Evolutionary conservation across 2,797 vertebrate species (phyloP).

Genomic region (Synanceia verrucosa): DNA sequence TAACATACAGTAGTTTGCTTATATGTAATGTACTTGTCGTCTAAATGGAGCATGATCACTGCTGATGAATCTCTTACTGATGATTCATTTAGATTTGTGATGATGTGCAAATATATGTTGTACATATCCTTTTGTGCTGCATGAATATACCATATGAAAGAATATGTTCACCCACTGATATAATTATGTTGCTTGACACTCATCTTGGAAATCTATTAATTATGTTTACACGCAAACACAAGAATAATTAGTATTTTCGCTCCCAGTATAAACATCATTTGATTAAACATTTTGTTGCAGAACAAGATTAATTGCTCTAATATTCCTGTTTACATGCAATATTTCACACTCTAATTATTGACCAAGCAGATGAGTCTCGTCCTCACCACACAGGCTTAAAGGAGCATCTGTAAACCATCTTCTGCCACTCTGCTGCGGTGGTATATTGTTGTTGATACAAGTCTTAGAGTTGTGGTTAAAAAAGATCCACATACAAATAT

Average conservation of each 20-base stretch:
- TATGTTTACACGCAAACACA: slow-evolving; percentile 26
- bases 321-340: slow-evolving; percentile 36
- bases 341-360: slow-evolving; percentile 18
- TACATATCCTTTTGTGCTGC: slow-evolving; percentile 2
- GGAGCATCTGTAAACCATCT: not conserved
- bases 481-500: slow-evolving; percentile 8
- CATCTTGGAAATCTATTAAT: slow-evolving; percentile 22
- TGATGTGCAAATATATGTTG: slow-evolving; percentile 18
- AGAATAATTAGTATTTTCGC: slow-evolving; percentile 26
- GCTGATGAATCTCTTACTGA: slow-evolving; percentile 20
- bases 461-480: slow-evolving; percentile 5
- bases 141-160: not conserved
- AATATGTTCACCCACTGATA: not conserved
- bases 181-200: not conserved
- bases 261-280: slow-evolving; percentile 13
- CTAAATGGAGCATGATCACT: slow-evolving; percentile 14
- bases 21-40: not conserved
- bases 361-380: not conserved
- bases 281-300: slow-evolving; percentile 35
- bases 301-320: slow-evolving; percentile 37
- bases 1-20: not conserved
- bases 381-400: slow-evolving; percentile 7
- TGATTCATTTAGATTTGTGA: slow-evolving; percentile 9
- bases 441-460: not conserved
- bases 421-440: not conserved